Base-by-base conservation (phyloP, 2,113 vertebrate genomes). In the Datnioides undecimradiatus region DNA sequence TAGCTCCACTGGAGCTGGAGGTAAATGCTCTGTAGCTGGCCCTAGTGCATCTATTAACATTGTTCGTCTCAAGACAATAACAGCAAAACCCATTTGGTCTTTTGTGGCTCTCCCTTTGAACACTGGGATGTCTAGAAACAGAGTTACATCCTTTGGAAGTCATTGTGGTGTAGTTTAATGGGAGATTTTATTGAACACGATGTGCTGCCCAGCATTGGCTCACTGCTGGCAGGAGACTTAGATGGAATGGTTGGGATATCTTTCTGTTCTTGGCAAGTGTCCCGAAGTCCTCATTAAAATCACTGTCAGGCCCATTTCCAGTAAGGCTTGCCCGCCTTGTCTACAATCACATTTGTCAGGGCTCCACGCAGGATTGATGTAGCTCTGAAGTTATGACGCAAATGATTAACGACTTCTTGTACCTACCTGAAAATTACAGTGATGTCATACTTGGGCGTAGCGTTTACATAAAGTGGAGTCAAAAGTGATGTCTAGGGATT, bases 1-100 rank as follows among this genome's bases (percentile, higher is more conserved):
- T 99, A 11, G 92, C 95, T 38, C 96, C 98, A 0, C 83, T 99
- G 72, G 95, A 95, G 73, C 77, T 99, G 66, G 96, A 98, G 96
- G 98, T 99, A 96, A 95, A 69, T 31, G 5, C 60, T 68, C 8
- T 52, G 62, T 6, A 43, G 63, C 55, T 69, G 12, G 38, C 33
- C 16, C 14, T 4, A 5, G 6, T 6, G 8, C 11, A 8, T 36
- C 16, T 51, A 13, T 62, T 23, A 21, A 75, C 25, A 36, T 17
- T 0, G 2, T 16, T 4, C 23, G n/a, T 45, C 64, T 49, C 7
- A 38, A 31, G 2, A 43, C 34, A 38, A 8, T n/a, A 31, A 48
- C n/a, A 51, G 27, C 27, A 41, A 16, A 10, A 33, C 16, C 45
- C 8, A 33, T 49, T 55, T 45, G 21, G n/a, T 19, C 12, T 25